These are phyloP conservation scores for Chaetoderma sp. DNA, from an alignment of 2,888 invertebrate species.

Conservation along the genomic window DNA sequence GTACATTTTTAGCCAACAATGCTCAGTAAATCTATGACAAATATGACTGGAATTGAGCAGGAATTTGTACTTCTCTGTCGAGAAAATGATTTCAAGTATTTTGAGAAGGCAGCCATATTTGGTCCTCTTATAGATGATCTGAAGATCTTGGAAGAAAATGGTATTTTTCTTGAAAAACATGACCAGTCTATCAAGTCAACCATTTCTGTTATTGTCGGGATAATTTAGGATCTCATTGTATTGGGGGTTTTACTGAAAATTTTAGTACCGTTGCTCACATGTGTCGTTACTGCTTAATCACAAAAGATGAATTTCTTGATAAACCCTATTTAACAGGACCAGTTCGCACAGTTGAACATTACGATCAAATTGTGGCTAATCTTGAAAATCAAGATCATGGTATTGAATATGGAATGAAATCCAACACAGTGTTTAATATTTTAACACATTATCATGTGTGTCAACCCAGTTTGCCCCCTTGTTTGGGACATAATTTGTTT, in stretches of 20 bases:
- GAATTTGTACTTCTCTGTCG: neutral
- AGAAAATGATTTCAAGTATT: neutral
- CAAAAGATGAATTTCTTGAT: no score
- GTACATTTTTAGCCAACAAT: no score
- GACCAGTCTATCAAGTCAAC: neutral
- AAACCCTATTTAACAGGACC: no score
- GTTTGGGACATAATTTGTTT: conserved; percentile 3
- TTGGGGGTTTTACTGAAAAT: conserved; percentile 8
- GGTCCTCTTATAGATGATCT: neutral
- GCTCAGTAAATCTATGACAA: no score
- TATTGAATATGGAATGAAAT: conserved; percentile 3
- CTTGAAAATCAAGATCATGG: neutral
- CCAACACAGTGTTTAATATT: neutral
- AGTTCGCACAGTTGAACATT: no score
- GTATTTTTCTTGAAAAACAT: neutral
- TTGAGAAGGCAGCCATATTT: neutral
- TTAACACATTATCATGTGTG: conserved; percentile 5
- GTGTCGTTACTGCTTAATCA: conserved; percentile 10
- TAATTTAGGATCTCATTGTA: conserved; percentile 11
- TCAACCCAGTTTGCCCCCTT: neutral
- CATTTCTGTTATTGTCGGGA: conserved; percentile 4
- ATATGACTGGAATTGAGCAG: no score
- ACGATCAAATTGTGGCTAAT: no score
- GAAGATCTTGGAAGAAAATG: neutral
- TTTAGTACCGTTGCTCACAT: conserved; percentile 3